phyloP scores from a whole-genome alignment of 2,113 vertebrate genomes.

The Hiodon alosoides region DNA sequence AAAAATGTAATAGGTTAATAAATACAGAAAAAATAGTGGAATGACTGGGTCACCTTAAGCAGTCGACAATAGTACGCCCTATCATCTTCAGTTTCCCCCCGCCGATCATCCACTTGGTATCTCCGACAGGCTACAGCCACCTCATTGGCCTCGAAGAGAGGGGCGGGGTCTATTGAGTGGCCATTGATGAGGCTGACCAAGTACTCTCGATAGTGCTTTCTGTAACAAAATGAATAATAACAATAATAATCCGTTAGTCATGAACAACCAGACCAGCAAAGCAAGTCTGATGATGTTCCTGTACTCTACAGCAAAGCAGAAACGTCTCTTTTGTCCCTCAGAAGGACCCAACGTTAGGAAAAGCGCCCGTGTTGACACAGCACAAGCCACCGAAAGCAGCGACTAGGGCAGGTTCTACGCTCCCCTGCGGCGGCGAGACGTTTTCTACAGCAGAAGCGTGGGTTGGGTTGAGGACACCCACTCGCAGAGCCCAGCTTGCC shows the following conservation, averaged over 20 bases:
- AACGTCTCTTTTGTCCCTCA: too few species aligned
- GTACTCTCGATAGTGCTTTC: conserved; percentile 81
- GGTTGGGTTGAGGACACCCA: conserved; percentile 44
- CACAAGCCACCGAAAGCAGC: too few species aligned
- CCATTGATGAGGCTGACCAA: conserved; percentile 80
- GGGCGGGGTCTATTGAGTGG: conserved; percentile 71
- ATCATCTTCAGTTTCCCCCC: conserved; percentile 55
- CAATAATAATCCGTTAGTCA: background rate
- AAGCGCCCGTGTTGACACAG: too few species aligned
- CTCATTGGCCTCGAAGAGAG: conserved; percentile 64
- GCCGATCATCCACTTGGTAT: conserved; percentile 60
- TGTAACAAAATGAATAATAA: conserved; percentile 33
- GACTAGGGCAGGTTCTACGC: too few species aligned
- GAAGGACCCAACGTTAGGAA: too few species aligned
- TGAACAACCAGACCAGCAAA: background rate
- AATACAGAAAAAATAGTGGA: background rate
- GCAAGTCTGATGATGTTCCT: background rate
- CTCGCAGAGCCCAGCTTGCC: conserved; percentile 82
- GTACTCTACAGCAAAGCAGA: too few species aligned
- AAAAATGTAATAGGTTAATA: background rate
- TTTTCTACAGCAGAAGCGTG: background rate
- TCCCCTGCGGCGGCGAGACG: too few species aligned
- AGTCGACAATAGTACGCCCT: conserved; percentile 57
- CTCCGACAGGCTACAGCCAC: conserved; percentile 65
- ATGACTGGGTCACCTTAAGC: conserved; percentile 41